Conservation (phyloP, 2,888 invertebrate species). For the Antheraea assamensis region DNA sequence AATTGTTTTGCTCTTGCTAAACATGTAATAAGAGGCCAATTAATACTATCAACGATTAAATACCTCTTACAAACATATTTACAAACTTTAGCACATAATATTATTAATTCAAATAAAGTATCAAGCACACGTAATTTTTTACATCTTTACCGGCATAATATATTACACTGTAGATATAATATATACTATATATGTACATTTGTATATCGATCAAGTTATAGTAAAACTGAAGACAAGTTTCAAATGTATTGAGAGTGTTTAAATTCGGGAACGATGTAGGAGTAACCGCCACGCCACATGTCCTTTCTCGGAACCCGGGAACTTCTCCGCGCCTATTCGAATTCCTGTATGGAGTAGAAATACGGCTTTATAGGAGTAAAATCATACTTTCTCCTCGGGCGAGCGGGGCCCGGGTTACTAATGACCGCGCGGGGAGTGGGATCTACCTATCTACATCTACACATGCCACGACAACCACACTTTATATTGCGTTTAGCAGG, state of each 20-base stretch:
- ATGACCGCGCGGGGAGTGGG: constrained; percentile 81
- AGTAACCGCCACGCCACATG: constrained; percentile 69
- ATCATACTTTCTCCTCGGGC: constrained; percentile 81
- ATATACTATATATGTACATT: neutral
- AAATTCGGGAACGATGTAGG: constrained; percentile 78
- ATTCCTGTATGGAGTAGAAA: constrained; percentile 82
- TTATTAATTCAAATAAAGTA: too few species aligned
- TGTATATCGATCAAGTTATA: constrained; percentile 17
- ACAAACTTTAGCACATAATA: too few species aligned
- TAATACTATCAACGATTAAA: too few species aligned
- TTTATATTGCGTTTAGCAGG: constrained; percentile 81
- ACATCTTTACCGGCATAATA: too few species aligned
- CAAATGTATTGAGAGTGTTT: constrained; percentile 72
- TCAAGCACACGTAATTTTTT: too few species aligned
- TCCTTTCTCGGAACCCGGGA: constrained; percentile 75
- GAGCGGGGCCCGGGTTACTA: constrained; percentile 72
- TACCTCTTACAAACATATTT: too few species aligned
- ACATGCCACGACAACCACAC: constrained; percentile 76
- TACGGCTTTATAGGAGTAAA: constrained; percentile 83
- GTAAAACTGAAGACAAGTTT: constrained; percentile 25
- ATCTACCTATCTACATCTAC: constrained; percentile 68
- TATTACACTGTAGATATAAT: neutral
- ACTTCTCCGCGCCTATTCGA: constrained; percentile 75
- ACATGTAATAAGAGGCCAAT: too few species aligned
- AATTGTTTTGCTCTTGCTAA: too few species aligned